Conservation (phyloP, 2,113 vertebrate species). For the Perccottus glenii region DNA sequence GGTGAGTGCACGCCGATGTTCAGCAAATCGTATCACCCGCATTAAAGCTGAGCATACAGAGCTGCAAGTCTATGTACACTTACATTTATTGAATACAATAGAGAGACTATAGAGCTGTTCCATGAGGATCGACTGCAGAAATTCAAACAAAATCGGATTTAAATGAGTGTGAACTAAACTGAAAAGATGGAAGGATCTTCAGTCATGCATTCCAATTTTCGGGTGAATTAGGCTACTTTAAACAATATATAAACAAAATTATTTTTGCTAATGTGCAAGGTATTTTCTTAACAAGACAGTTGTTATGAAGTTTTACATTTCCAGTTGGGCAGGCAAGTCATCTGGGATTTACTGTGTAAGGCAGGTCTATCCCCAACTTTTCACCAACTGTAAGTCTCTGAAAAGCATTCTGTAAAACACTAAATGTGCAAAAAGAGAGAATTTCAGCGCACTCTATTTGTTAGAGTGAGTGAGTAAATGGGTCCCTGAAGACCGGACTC, state of each 20-base stretch:
- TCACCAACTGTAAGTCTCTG: constrained; percentile 13
- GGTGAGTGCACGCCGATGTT: constrained; percentile 43
- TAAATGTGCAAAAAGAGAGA: constrained; percentile 56
- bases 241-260: too few relatives aligned
- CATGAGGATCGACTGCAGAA: constrained; percentile 2
- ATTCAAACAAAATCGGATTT: background rate
- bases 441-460: constrained; percentile 60
- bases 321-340: constrained; percentile 37
- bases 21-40: constrained; percentile 55
- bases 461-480: constrained; percentile 66
- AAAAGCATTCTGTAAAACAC: constrained; percentile 33
- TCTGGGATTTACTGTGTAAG: constrained; percentile 46
- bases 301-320: constrained; percentile 38
- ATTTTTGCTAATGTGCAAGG: background rate
- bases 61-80: constrained; percentile 7
- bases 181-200: too few relatives aligned
- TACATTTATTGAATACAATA: constrained; percentile 40
- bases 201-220: too few relatives aligned
- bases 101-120: constrained; percentile 9
- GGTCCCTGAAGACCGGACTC: constrained; percentile 55
- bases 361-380: constrained; percentile 37
- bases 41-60: constrained; percentile 21
- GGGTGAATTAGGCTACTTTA: too few relatives aligned
- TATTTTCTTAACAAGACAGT: constrained; percentile 58
- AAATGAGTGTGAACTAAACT: too few relatives aligned